A percentile compares a stretch with the other conserved stretches of the same genome.
These are phyloP conservation scores for Metalampra italica DNA, from an alignment of 2,888 invertebrate genomes.

Conservation along the genomic window DNA sequence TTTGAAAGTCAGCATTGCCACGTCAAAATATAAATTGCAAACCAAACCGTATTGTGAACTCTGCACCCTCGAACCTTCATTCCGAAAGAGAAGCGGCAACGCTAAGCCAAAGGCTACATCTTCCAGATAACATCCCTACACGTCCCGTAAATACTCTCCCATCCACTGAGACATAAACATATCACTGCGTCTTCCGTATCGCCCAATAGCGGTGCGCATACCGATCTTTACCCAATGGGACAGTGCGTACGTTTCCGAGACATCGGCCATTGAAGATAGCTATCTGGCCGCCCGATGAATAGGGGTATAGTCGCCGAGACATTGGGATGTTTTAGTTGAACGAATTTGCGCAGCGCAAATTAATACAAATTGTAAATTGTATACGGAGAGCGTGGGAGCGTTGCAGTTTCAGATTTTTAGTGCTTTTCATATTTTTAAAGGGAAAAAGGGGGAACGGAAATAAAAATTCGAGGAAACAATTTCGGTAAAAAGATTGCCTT, in stretches of 20 bases:
- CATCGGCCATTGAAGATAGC: slow-evolving; percentile 57
- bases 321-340: slow-evolving; percentile 10
- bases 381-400: no score
- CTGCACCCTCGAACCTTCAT: not conserved
- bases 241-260: slow-evolving; percentile 41
- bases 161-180: slow-evolving; percentile 42
- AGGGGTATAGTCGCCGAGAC: slow-evolving; percentile 24
- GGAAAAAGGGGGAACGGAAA: no score
- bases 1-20: not conserved
- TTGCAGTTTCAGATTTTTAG: no score
- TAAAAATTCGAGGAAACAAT: no score
- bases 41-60: not conserved
- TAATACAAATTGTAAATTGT: not conserved
- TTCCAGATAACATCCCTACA: slow-evolving; percentile 39
- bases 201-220: slow-evolving; percentile 24
- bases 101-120: slow-evolving; percentile 4
- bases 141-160: slow-evolving; percentile 35
- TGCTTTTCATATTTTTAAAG: no score
- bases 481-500: no score
- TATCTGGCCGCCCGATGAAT: slow-evolving; percentile 45
- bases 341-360: not conserved
- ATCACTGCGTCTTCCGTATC: slow-evolving; percentile 21
- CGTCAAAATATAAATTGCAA: not conserved
- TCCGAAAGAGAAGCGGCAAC: not conserved
- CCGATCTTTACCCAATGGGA: slow-evolving; percentile 54